Conservation (phyloP, 2,888 invertebrate genomes). For the Ectropis crepuscularia region DNA sequence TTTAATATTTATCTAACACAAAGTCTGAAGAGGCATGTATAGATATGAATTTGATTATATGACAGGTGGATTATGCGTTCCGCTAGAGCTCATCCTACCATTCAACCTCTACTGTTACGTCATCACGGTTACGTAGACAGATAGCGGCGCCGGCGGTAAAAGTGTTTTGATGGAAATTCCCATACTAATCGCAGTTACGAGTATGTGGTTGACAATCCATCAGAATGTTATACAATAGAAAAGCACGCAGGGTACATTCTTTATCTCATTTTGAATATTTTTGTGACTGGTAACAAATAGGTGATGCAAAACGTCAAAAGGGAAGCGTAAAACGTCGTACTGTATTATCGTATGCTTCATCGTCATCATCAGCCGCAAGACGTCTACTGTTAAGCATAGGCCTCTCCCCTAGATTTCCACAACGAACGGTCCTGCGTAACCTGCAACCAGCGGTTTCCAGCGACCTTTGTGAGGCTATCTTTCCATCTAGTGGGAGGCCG, state of each 20-base stretch:
- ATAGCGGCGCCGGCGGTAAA: conserved; percentile 13
- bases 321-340: too few species aligned
- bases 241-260: background rate
- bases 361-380: too few species aligned
- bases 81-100: conserved; percentile 16
- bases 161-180: conserved; percentile 24
- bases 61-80: conserved; percentile 16
- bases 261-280: too few species aligned
- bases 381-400: too few species aligned
- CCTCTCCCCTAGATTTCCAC: too few species aligned
- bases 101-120: conserved; percentile 22
- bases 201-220: conserved; percentile 4
- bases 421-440: too few species aligned
- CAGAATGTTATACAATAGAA: conserved; percentile 9
- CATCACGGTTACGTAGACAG: conserved; percentile 8
- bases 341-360: too few species aligned
- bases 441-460: too few species aligned
- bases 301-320: too few species aligned
- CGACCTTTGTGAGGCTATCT: too few species aligned
- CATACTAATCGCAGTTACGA: conserved; percentile 18
- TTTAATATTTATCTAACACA: background rate
- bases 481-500: too few species aligned
- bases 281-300: too few species aligned
- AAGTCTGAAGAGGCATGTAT: background rate
- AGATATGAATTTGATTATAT: conserved; percentile 5